These are phyloP conservation scores for Nesidiocoris tenuis DNA, from an alignment of 2,888 invertebrate genomes.

Conservation along the genomic window DNA sequence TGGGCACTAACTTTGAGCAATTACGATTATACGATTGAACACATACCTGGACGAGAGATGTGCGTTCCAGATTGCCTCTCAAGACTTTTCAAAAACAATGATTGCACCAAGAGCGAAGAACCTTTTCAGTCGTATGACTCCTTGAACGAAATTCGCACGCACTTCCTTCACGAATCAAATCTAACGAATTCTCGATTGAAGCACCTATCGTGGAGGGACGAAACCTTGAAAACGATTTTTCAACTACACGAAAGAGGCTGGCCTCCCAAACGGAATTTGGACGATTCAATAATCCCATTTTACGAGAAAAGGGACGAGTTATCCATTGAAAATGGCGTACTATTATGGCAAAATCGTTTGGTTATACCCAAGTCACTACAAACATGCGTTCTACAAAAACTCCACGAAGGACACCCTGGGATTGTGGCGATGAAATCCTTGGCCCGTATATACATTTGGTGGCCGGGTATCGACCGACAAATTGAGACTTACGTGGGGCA, in stretches of 20 bases:
- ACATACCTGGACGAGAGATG: not conserved
- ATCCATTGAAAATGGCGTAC: not conserved
- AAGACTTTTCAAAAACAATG: not conserved
- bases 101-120: no score
- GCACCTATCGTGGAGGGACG: not conserved
- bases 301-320: slow-evolving; percentile 8
- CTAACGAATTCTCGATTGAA: not conserved
- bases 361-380: slow-evolving; percentile 24
- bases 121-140: no score
- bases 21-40: not conserved
- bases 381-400: slow-evolving; percentile 8
- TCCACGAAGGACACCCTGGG: slow-evolving; percentile 46
- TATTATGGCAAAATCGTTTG: slow-evolving; percentile 27
- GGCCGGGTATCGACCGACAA: slow-evolving; percentile 8
- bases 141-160: no score
- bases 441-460: slow-evolving; percentile 1
- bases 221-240: not conserved
- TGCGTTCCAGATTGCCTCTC: slow-evolving; percentile 19
- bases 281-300: not conserved
- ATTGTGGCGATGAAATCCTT: slow-evolving; percentile 34
- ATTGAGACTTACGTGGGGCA: not conserved
- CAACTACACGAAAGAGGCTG: not conserved
- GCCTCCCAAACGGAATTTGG: not conserved
- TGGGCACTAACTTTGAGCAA: not conserved
- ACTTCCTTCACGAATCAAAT: not conserved